Evolutionary conservation across 2,888 invertebrate species (phyloP).

Genomic region (Drosophila infuscata): DNA sequence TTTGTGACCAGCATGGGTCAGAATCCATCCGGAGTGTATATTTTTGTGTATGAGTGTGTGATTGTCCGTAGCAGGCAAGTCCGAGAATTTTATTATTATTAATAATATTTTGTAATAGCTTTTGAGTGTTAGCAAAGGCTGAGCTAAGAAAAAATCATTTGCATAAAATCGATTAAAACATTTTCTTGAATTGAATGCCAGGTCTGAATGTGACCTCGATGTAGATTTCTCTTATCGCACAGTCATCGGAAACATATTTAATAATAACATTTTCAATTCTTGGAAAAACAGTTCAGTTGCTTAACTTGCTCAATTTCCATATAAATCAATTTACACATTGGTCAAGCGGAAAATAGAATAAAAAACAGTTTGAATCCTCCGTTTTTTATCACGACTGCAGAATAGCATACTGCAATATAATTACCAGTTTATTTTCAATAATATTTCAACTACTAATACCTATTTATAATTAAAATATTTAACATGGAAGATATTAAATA

Average conservation of each 20-base stretch:
- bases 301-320: background rate
- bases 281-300: background rate
- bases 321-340: background rate
- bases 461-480: background rate
- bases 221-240: background rate
- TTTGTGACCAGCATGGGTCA: constrained; percentile 55
- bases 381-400: background rate
- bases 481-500: background rate
- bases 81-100: constrained; percentile 65
- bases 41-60: constrained; percentile 7
- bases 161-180: constrained; percentile 79
- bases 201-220: background rate
- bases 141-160: constrained; percentile 67
- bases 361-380: background rate
- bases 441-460: background rate
- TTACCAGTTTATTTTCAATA: background rate
- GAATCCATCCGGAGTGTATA: constrained; percentile 31
- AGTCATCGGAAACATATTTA: constrained; percentile 1
- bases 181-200: constrained; percentile 56
- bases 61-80: constrained; percentile 26
- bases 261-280: constrained; percentile 1
- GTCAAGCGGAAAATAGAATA: background rate
- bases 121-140: constrained; percentile 66
- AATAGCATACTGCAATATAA: background rate
- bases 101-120: constrained; percentile 80